phyloP scores from a whole-genome alignment of 2,888 invertebrate species.

The Dynastes maya region DNA sequence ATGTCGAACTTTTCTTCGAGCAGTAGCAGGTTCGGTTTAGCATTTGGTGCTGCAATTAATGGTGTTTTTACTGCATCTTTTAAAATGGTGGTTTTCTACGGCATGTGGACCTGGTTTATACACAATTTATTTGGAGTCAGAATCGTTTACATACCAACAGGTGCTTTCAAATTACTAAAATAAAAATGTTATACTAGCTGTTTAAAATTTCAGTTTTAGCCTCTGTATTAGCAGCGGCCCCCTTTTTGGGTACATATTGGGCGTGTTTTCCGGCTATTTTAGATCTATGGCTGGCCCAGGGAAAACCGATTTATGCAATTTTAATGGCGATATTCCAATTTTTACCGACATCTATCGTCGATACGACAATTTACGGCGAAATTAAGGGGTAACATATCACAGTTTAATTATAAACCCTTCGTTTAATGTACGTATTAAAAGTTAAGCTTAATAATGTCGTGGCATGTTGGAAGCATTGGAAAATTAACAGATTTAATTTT shows the following conservation, averaged over 20 bases:
- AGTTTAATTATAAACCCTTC: background rate
- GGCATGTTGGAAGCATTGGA: no score
- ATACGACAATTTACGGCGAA: slow-evolving; percentile 96
- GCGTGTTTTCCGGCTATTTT: slow-evolving; percentile 95
- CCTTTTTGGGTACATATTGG: slow-evolving; percentile 96
- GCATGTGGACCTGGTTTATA: slow-evolving; percentile 97
- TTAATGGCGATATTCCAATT: slow-evolving; percentile 88
- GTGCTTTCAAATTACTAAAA: slow-evolving; percentile 68
- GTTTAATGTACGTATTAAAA: no score
- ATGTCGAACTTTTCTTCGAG: slow-evolving; percentile 88
- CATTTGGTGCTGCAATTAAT: slow-evolving; percentile 90
- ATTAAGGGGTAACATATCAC: slow-evolving; percentile 88
- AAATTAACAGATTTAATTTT: no score
- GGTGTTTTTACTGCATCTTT: slow-evolving; percentile 97
- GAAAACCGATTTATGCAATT: slow-evolving; percentile 86
- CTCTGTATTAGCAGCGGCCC: slow-evolving; percentile 94
- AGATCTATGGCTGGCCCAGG: slow-evolving; percentile 95
- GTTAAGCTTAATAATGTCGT: no score
- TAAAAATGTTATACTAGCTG: slow-evolving; percentile 7
- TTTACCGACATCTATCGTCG: slow-evolving; percentile 92
- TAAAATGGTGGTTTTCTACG: slow-evolving; percentile 97
- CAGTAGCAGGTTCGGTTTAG: slow-evolving; percentile 84
- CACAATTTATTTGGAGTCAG: slow-evolving; percentile 95
- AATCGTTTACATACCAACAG: slow-evolving; percentile 95
- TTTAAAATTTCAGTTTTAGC: slow-evolving; percentile 80